Percentiles rank a stretch among this genome's conserved stretches.
These are phyloP conservation scores for Patella pellucida DNA, from an alignment of 2,888 invertebrate genomes.

Conservation along the genomic window DNA sequence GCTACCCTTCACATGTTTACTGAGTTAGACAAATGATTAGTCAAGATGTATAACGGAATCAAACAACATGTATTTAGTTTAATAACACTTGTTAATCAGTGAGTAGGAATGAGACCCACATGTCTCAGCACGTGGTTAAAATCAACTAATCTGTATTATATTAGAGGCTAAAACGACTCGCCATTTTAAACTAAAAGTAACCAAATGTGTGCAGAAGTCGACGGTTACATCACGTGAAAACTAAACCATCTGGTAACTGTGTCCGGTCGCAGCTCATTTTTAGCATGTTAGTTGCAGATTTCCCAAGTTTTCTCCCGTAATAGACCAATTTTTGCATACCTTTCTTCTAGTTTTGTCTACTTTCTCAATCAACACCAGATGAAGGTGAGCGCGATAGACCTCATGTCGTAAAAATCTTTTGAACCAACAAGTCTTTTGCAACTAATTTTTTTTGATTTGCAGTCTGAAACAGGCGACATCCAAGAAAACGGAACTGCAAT, in stretches of 20 bases:
- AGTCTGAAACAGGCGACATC: neutral
- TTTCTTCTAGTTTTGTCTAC: too few relatives aligned
- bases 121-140: neutral
- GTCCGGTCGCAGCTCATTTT: neutral
- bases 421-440: neutral
- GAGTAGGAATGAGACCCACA: neutral
- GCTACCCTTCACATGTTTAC: too few relatives aligned
- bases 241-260: conserved; percentile 2
- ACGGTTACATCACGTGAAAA: conserved; percentile 5
- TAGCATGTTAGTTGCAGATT: too few relatives aligned
- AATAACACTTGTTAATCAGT: conserved; percentile 1
- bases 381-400: too few relatives aligned
- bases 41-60: neutral
- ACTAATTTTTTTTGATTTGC: conserved; percentile 1
- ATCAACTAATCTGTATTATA: conserved; percentile 2
- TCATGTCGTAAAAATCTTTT: neutral
- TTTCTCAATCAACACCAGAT: too few relatives aligned
- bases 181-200: conserved; percentile 5
- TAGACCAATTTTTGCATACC: too few relatives aligned
- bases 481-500: neutral
- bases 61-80: neutral
- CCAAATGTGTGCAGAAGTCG: neutral
- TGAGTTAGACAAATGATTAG: too few relatives aligned
- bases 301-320: too few relatives aligned
- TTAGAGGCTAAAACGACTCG: neutral